These are phyloP conservation scores for Lepus americanus DNA, from an alignment of 2,113 vertebrate species.

Conservation along the genomic window DNA sequence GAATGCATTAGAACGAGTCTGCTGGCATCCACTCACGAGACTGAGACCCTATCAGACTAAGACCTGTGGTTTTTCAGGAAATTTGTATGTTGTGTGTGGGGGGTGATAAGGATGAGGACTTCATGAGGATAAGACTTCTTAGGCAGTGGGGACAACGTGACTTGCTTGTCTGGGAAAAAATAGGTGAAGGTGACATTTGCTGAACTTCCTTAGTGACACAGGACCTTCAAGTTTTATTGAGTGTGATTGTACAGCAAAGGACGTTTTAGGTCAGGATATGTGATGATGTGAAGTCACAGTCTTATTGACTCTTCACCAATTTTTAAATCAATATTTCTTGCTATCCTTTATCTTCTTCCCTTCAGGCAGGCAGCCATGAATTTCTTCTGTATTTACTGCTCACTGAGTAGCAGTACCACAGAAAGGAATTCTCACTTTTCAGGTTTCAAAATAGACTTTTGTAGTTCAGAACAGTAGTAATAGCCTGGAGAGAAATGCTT, in stretches of 20 bases:
- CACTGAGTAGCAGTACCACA: background rate
- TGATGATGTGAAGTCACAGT: background rate
- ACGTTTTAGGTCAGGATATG: background rate
- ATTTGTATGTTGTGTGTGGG: background rate
- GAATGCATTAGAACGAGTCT: background rate
- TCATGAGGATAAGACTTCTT: background rate
- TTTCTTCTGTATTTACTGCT: background rate
- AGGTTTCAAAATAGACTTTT: slow-evolving; percentile 27
- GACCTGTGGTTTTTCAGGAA: background rate
- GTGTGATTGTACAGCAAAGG: background rate
- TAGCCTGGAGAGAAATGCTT: background rate
- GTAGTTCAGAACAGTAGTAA: background rate
- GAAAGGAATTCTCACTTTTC: background rate
- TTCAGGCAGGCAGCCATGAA: background rate
- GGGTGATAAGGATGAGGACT: background rate
- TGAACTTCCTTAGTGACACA: background rate
- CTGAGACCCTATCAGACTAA: background rate
- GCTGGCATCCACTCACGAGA: fast-evolving
- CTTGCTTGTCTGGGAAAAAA: background rate
- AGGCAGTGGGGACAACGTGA: background rate
- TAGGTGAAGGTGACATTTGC: background rate
- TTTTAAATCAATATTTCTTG: background rate
- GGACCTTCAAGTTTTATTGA: background rate
- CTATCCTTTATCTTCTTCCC: background rate
- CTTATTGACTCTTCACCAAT: background rate